Conservation (phyloP, 2,888 invertebrate genomes). For the Leucozona laternaria region DNA sequence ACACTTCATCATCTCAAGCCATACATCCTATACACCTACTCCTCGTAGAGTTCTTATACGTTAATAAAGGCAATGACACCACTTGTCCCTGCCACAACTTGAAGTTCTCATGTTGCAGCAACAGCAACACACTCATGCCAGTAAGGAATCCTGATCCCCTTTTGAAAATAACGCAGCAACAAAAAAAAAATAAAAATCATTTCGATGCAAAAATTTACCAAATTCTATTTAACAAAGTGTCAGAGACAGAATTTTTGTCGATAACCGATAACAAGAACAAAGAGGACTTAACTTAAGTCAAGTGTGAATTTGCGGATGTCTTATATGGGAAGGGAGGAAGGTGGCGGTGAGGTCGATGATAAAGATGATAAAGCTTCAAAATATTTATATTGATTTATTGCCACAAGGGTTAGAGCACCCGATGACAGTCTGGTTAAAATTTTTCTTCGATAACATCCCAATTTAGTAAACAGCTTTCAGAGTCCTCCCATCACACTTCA, state of each 20-base stretch:
- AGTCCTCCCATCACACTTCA: constrained; percentile 24
- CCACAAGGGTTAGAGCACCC: constrained; percentile 23
- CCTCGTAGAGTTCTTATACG: constrained; percentile 40
- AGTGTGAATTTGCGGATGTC: constrained; percentile 27
- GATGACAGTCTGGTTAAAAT: constrained; percentile 1
- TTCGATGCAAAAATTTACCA: constrained; percentile 34
- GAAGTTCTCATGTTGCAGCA: constrained; percentile 54
- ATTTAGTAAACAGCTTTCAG: background rate
- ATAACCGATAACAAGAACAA: constrained; percentile 39
- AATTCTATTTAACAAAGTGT: constrained; percentile 47
- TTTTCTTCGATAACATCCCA: constrained; percentile 32
- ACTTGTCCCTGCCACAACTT: constrained; percentile 36
- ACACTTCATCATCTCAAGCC: constrained; percentile 46
- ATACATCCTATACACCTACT: background rate
- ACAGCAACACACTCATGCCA: constrained; percentile 9
- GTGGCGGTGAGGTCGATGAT: no score
- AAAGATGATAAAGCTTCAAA: constrained; percentile 18
- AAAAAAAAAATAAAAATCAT: no score
- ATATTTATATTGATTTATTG: constrained; percentile 29
- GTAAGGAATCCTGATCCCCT: background rate
- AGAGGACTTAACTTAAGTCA: constrained; percentile 32
- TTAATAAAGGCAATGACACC: constrained; percentile 68
- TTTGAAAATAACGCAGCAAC: background rate
- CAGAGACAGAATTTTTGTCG: constrained; percentile 41
- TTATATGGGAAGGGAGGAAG: background rate